phyloP scores from a whole-genome alignment of 2,113 vertebrate genomes.

The Anser brachyrhynchus region DNA sequence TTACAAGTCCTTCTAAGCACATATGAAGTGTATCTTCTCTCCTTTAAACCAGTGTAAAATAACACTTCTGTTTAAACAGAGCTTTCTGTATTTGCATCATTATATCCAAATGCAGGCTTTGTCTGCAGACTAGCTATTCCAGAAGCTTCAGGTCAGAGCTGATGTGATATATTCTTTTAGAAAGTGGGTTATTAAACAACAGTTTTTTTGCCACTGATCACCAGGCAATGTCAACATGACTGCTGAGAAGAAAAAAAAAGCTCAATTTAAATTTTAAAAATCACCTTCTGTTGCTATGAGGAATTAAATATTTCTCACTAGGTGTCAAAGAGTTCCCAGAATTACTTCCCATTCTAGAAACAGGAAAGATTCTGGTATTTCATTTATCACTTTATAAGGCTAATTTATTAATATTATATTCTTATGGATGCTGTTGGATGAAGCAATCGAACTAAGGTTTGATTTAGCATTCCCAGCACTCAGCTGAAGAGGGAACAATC shows the following conservation, averaged over 20 bases:
- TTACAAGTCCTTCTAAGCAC: background rate
- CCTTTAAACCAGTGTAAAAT: background rate
- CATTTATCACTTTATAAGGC: background rate
- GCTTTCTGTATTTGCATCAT: background rate
- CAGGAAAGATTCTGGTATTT: background rate
- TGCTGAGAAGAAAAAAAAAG: slow-evolving; percentile 20
- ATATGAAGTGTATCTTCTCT: background rate
- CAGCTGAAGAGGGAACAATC: background rate
- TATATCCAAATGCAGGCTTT: background rate
- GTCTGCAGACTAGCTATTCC: background rate
- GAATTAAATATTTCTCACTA: slow-evolving; percentile 47
- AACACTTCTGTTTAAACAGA: background rate
- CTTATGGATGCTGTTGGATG: background rate
- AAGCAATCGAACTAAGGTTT: slow-evolving; percentile 6
- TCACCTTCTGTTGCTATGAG: slow-evolving; percentile 53
- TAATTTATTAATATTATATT: slow-evolving; percentile 47
- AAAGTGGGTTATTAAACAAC: slow-evolving; percentile 42
- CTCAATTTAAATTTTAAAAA: slow-evolving; percentile 53
- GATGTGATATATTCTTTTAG: background rate
- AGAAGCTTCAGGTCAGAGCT: slow-evolving; percentile 17
- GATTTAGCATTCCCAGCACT: background rate
- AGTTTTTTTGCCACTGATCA: background rate
- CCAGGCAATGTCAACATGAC: slow-evolving; percentile 15
- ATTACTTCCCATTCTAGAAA: background rate
- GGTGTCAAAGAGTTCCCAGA: background rate